Base-by-base conservation (phyloP, 2,888 invertebrate genomes). In the Tenthredo notha region DNA sequence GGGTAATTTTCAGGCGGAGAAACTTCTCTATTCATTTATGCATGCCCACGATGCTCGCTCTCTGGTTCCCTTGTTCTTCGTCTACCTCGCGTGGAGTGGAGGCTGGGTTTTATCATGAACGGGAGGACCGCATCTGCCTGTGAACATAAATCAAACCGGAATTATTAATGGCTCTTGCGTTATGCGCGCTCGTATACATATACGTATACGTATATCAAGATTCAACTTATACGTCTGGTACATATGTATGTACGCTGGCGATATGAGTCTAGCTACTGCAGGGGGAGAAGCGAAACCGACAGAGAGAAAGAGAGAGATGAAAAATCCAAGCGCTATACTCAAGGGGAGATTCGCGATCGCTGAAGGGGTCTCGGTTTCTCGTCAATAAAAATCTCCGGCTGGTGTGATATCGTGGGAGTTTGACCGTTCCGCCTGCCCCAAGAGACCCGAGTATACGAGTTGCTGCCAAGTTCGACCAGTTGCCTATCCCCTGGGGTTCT, bases 401-500 rank as follows among this genome's bases (percentile, higher is more conserved):
- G 50, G 29, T 43, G 50, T 18, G 77, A 47, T 50, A 50, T 54
- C 83, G 83, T 83, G 83, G n/a, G 67, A 83, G 21, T 83, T 47
- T 65, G 18, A 43, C 40, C 25, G 67, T 61, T 54, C 47, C 18
- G 50, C 65, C 33, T 70, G 74, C 84, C 86, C 86, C 84, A 83
- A 47, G 86, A 84, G 86, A 85, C 85, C 65, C 67, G 77, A 61
- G 72, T 40, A 84, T 78, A 47, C 67, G 80, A 21, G 65, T 33
- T 85, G 72, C 84, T 85, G 87, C 85, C 85, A 85, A 87, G 92
- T 91, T 89, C 67, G 88, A 87, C 92, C 89, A 92, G 92, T 93
- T 93, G 92, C 92, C 92, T 91, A 89, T 88, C 86, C 84, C 86
- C 87, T 87, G 88, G 91, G 90, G 83, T 82, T 43, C 33, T n/a